Evolutionary conservation across 2,113 vertebrate species (phyloP).

Genomic region (Poeciliopsis retropinna): DNA sequence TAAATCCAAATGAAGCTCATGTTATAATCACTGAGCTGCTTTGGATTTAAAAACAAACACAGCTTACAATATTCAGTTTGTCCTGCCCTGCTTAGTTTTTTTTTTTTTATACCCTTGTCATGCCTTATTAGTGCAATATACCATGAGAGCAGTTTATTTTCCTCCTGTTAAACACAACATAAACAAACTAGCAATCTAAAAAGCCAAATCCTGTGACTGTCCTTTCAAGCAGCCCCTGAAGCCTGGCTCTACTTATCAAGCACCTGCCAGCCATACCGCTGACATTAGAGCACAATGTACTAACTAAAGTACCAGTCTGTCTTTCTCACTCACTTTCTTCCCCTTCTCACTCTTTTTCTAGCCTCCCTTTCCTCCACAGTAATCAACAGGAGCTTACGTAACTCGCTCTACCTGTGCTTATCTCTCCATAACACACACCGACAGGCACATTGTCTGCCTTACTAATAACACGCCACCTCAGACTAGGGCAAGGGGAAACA

Average conservation of each 20-base stretch:
- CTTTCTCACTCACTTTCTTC: slow-evolving; percentile 57
- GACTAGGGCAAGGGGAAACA: slow-evolving; percentile 51
- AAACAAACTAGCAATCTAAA: slow-evolving; percentile 49
- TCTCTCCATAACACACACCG: slow-evolving; percentile 79
- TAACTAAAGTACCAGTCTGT: slow-evolving; percentile 72
- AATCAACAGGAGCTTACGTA: slow-evolving; percentile 81
- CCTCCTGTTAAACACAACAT: slow-evolving; percentile 41
- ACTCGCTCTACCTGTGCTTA: slow-evolving; percentile 84
- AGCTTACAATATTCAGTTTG: background rate
- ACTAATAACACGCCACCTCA: slow-evolving; percentile 78
- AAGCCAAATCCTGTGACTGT: slow-evolving; percentile 64
- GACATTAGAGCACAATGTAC: slow-evolving; percentile 77
- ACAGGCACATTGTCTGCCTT: slow-evolving; percentile 77
- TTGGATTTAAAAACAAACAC: background rate
- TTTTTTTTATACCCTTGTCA: background rate
- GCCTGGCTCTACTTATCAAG: slow-evolving; percentile 77
- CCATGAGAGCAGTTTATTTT: slow-evolving; percentile 45
- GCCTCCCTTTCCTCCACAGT: slow-evolving; percentile 71
- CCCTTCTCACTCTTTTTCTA: slow-evolving; percentile 51
- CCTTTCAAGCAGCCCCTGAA: slow-evolving; percentile 66
- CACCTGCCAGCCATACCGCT: slow-evolving; percentile 69
- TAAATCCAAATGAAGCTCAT: background rate
- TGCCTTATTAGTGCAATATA: slow-evolving; percentile 39
- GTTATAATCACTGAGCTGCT: background rate
- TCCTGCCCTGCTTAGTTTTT: background rate